A percentile compares a stretch with the other conserved stretches of the same genome.
Evolutionary conservation across 2,797 vertebrate genomes (phyloP).

Genomic region (Anabas testudineus): DNA sequence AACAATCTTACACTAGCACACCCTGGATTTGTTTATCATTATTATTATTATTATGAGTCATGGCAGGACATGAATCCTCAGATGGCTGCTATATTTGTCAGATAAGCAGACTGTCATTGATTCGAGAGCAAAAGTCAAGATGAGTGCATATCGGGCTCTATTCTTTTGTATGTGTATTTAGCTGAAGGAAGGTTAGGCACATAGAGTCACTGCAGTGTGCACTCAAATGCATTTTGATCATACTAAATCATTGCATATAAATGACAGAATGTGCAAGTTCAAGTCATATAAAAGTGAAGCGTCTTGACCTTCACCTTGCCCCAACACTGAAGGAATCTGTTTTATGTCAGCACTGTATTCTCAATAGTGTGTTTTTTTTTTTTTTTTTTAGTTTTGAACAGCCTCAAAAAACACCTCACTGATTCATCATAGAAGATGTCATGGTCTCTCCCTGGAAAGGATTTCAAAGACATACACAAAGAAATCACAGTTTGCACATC

Average conservation of each 20-base stretch:
- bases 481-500: too few relatives aligned
- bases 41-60: not conserved
- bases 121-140: not conserved
- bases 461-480: not conserved
- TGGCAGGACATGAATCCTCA: not conserved
- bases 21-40: too few relatives aligned
- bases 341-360: not conserved
- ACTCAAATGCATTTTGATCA: not conserved
- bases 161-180: constrained; percentile 8
- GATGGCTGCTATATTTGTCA: not conserved
- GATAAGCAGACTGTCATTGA: constrained; percentile 1
- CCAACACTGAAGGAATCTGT: not conserved
- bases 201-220: not conserved
- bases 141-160: not conserved
- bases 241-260: not conserved
- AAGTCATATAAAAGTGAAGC: too few relatives aligned
- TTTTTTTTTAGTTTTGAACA: not conserved
- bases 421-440: not conserved
- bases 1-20: not conserved
- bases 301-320: not conserved
- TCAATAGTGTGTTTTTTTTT: not conserved
- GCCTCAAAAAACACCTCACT: not conserved
- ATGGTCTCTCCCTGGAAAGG: not conserved
- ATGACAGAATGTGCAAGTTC: not conserved
- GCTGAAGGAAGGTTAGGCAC: not conserved